Percentiles rank a stretch among this genome's conserved stretches.
These are phyloP conservation scores for Platichthys flesus DNA, from an alignment of 2,113 vertebrate genomes.

Conservation along the genomic window DNA sequence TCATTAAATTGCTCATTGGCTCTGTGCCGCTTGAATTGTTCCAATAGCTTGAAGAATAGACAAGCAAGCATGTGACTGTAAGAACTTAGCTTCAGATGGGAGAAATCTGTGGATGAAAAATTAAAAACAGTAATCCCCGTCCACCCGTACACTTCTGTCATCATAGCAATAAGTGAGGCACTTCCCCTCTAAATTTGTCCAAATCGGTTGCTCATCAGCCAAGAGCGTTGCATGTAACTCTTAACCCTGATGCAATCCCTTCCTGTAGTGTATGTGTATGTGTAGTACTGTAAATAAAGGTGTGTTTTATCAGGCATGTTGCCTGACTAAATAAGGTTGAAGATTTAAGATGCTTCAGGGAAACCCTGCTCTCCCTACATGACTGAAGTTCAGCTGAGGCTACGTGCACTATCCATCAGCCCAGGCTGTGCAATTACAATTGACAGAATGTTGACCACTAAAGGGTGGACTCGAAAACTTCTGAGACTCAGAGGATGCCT, in stretches of 20 bases:
- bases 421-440: slow-evolving; percentile 37
- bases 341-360: slow-evolving; percentile 66
- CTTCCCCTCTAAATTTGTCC: slow-evolving; percentile 45
- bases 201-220: slow-evolving; percentile 44
- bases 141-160: slow-evolving; percentile 13
- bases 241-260: slow-evolving; percentile 28
- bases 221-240: slow-evolving; percentile 43
- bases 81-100: slow-evolving; percentile 25
- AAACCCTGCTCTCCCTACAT: slow-evolving; percentile 48
- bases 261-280: slow-evolving; percentile 3
- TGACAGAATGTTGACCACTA: slow-evolving; percentile 61
- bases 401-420: slow-evolving; percentile 57
- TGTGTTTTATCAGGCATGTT: slow-evolving; percentile 55
- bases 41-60: slow-evolving; percentile 33
- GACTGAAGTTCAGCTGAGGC: slow-evolving; percentile 58
- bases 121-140: slow-evolving; percentile 35
- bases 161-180: slow-evolving; percentile 40
- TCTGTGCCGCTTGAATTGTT: slow-evolving; percentile 3
- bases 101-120: slow-evolving; percentile 38
- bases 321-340: slow-evolving; percentile 61
- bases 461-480: slow-evolving; percentile 54
- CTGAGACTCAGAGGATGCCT: slow-evolving; percentile 55
- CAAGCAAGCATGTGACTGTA: slow-evolving; percentile 32
- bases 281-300: slow-evolving; percentile 67
- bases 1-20: slow-evolving; percentile 35